Conservation (phyloP, 2,888 invertebrate species). For the Oxytorus armatus region DNA sequence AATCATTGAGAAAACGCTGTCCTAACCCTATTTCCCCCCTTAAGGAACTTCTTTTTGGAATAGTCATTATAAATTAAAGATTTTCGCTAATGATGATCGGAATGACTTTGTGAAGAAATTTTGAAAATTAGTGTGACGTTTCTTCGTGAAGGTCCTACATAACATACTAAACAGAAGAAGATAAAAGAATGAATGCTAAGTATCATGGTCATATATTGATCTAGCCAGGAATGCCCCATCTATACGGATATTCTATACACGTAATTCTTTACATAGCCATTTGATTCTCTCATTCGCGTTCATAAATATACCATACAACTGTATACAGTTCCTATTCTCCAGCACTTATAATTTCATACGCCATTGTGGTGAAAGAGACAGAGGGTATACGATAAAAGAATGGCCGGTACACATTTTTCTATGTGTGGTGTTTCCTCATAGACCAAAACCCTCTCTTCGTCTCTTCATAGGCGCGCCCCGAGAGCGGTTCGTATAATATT, state of each 20-base stretch:
- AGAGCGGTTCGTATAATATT: slow-evolving; percentile 48
- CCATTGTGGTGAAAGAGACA: slow-evolving; percentile 59
- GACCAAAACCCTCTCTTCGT: slow-evolving; percentile 16
- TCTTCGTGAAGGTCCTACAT: too few species aligned
- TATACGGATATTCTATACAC: slow-evolving; percentile 1
- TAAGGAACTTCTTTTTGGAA: too few species aligned
- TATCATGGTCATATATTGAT: not conserved
- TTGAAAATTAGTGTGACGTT: too few species aligned
- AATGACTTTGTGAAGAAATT: too few species aligned
- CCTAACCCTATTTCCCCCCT: too few species aligned
- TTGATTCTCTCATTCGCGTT: slow-evolving; percentile 42
- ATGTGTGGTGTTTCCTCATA: slow-evolving; percentile 4
- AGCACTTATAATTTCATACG: slow-evolving; percentile 71
- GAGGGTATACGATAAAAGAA: slow-evolving; percentile 15
- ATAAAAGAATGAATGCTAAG: too few species aligned
- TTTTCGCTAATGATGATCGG: too few species aligned
- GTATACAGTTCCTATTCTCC: slow-evolving; percentile 37
- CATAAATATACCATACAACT: slow-evolving; percentile 43
- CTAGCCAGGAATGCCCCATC: not conserved
- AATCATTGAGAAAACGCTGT: too few species aligned
- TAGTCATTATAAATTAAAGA: too few species aligned
- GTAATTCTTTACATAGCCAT: slow-evolving; percentile 26
- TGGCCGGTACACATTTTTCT: slow-evolving; percentile 34
- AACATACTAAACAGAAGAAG: too few species aligned
- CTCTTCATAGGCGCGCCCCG: slow-evolving; percentile 34